Evolutionary conservation across 2,888 invertebrate genomes (phyloP).

Genomic region (Caradrina kadenii): DNA sequence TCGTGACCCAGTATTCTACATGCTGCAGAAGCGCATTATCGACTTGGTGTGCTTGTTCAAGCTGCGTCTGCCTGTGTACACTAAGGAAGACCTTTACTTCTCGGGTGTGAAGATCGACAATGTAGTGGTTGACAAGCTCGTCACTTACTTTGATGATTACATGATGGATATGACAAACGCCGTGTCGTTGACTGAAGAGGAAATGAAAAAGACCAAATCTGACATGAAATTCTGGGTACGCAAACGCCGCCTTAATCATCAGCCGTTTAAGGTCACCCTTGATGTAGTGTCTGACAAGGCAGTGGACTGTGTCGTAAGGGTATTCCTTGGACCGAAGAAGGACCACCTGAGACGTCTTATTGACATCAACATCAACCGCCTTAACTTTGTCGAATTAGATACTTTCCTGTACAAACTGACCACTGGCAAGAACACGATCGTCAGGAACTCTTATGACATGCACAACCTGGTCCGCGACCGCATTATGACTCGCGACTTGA

Average conservation of each 20-base stretch:
- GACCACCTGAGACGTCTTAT: constrained; percentile 90
- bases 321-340: constrained; percentile 93
- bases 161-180: constrained; percentile 92
- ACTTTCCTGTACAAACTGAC: constrained; percentile 91
- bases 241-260: constrained; percentile 92
- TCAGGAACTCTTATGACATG: constrained; percentile 92
- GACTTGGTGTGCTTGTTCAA: constrained; percentile 91
- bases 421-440: constrained; percentile 92
- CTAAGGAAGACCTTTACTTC: constrained; percentile 91
- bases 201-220: constrained; percentile 85
- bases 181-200: constrained; percentile 85
- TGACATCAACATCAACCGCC: constrained; percentile 90
- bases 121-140: constrained; percentile 91
- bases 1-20: constrained; percentile 94
- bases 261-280: constrained; percentile 91
- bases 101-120: constrained; percentile 92
- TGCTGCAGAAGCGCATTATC: constrained; percentile 91
- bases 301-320: constrained; percentile 91
- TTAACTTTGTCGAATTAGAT: constrained; percentile 92
- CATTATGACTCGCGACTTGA: constrained; percentile 91
- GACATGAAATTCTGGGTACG: constrained; percentile 89
- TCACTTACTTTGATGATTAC: constrained; percentile 93
- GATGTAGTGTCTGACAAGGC: constrained; percentile 90
- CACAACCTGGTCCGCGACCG: constrained; percentile 92
- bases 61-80: constrained; percentile 90